These are phyloP conservation scores for Augochlora pura DNA, from an alignment of 1,140 invertebrate genomes.

Conservation along the genomic window DNA sequence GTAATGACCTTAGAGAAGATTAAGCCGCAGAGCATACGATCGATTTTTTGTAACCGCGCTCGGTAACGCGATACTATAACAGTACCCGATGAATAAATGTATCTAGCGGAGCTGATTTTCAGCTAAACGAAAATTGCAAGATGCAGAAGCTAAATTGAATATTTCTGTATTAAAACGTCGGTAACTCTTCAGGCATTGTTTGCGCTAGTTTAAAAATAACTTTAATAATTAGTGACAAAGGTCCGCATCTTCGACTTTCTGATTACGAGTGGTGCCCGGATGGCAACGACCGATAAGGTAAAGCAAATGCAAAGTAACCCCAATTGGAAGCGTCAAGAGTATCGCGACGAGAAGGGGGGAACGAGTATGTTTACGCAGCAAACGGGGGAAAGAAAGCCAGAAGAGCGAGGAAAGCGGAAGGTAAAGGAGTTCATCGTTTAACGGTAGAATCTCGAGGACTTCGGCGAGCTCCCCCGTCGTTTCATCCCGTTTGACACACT, in stretches of 20 bases:
- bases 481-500: conserved; percentile 67
- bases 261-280: background rate
- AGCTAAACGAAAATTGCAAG: no score
- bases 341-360: background rate
- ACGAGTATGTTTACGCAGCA: conserved; percentile 37
- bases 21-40: conserved; percentile 50
- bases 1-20: conserved; percentile 54
- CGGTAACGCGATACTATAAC: conserved; percentile 21
- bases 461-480: conserved; percentile 48
- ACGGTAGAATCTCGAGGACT: conserved; percentile 64
- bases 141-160: no score
- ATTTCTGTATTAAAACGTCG: no score
- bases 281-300: background rate
- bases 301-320: background rate
- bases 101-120: no score
- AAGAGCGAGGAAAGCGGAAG: conserved; percentile 59
- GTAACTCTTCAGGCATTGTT: no score
- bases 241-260: no score
- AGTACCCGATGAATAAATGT: background rate
- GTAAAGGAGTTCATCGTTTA: conserved; percentile 64
- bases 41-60: conserved; percentile 43
- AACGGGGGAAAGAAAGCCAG: conserved; percentile 47
- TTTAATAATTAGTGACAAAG: no score
- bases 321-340: background rate
- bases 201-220: no score